phyloP scores from a whole-genome alignment of 2,888 invertebrate species.

The Coelinius sp. region DNA sequence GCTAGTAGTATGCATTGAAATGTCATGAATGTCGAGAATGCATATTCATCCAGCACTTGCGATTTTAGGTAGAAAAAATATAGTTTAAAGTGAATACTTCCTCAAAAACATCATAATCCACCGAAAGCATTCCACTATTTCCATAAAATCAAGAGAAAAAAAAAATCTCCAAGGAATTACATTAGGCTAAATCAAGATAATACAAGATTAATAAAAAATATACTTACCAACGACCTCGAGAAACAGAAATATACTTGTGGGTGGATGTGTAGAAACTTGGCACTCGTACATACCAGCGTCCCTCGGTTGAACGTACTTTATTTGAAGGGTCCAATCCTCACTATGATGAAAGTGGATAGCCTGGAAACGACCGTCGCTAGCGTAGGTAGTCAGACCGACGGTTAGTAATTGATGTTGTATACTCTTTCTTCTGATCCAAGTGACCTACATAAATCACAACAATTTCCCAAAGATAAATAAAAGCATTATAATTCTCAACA shows the following conservation, averaged over 20 bases:
- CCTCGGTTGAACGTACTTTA: constrained; percentile 87
- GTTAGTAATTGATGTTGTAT: constrained; percentile 83
- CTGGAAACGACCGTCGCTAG: constrained; percentile 90
- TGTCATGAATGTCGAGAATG: neutral
- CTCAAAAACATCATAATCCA: neutral
- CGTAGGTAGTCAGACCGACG: constrained; percentile 89
- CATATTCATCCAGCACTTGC: neutral
- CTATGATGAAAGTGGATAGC: constrained; percentile 89
- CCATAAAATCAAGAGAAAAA: neutral
- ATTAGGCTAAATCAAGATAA: constrained; percentile 15
- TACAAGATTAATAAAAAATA: constrained; percentile 46
- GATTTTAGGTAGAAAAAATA: neutral
- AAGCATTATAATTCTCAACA: neutral
- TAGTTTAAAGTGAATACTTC: neutral
- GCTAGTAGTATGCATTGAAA: neutral
- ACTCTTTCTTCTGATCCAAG: constrained; percentile 88
- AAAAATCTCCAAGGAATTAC: neutral
- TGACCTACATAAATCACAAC: constrained; percentile 75
- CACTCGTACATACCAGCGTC: constrained; percentile 92
- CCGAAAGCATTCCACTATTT: too few relatives aligned
- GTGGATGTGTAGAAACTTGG: constrained; percentile 92
- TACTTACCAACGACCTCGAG: constrained; percentile 90
- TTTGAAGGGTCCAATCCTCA: constrained; percentile 94
- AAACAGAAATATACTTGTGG: constrained; percentile 88
- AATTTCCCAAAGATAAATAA: constrained; percentile 12